Base-by-base conservation (phyloP, 2,797 vertebrate genomes). In the Sciurus carolinensis region DNA sequence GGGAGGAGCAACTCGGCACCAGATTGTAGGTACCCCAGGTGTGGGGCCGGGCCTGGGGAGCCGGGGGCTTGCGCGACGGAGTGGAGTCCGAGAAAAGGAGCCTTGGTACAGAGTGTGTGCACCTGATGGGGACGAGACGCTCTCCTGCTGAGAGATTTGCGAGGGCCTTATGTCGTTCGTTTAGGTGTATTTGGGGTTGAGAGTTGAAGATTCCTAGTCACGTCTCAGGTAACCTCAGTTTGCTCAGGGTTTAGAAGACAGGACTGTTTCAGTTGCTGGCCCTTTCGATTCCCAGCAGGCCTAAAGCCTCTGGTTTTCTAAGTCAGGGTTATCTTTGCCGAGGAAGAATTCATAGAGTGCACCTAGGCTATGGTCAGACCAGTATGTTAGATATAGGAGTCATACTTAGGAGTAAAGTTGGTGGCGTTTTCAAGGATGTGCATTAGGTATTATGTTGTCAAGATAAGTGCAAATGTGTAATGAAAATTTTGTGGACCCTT, bases 281-380 rank as follows among this genome's bases (percentile, higher is more conserved):
- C 42, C n/a, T 81, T 94, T 87, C 30, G 62, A 7, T 87, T 47
- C 33, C 30, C 93, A 47, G 36, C 79, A 94, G 97, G 96, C 96
- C 96, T 59, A 4, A 69, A 89, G 73, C 85, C 52, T 94, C 47
- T 54, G 39, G 15, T 71, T 91, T 52, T 81, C 18, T 24, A 62
- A 81, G 69, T 52, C 83, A 72, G 82, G 42, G 69, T 92, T 87
- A 52, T 54, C 39, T 76, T 87, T 22, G 1, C 64, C 2, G 20
- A 57, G 42, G 57, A 62, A 62, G 64, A 87, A 71, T 84, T 92
- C 88, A 22, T 36, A 12, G 71, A 81, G 77, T 84, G 66, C 80
- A 44, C 33, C 77, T 18, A 79, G 50, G 33, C 52, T 83, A 0
- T 28, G 26, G 47, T 87, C 91, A 44, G 30, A 66, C 83, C 92